These are phyloP conservation scores for Ganaspis brasiliensis DNA, from an alignment of 2,888 invertebrate species.

Conservation along the genomic window DNA sequence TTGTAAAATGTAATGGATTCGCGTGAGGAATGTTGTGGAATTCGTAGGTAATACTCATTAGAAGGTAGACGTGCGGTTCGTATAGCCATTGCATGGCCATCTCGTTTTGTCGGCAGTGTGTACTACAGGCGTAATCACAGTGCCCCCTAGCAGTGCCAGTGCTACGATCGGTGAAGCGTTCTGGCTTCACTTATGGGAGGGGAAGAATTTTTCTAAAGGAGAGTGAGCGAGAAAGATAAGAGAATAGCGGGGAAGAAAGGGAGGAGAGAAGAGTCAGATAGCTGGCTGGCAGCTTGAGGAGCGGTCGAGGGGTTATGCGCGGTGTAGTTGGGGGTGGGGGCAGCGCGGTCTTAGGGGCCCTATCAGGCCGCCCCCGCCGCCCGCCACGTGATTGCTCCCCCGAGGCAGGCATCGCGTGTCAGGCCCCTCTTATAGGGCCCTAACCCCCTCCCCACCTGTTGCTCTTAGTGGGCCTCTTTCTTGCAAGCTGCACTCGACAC, in stretches of 20 bases:
- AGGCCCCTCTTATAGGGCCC: slow-evolving; percentile 77
- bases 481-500: slow-evolving; percentile 27
- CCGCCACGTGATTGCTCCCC: slow-evolving; percentile 79
- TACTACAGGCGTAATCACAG: slow-evolving; percentile 76
- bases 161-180: slow-evolving; percentile 51
- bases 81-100: slow-evolving; percentile 58
- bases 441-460: slow-evolving; percentile 51
- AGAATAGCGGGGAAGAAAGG: slow-evolving; percentile 48
- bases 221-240: slow-evolving; percentile 53
- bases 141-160: slow-evolving; percentile 76
- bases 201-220: slow-evolving; percentile 50
- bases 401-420: slow-evolving; percentile 80
- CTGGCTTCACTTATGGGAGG: slow-evolving; percentile 47
- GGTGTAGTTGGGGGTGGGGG: slow-evolving; percentile 61
- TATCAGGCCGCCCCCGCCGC: slow-evolving; percentile 77
- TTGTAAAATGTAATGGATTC: too few species aligned
- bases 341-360: slow-evolving; percentile 64
- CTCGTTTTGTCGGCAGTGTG: slow-evolving; percentile 77
- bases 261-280: slow-evolving; percentile 52
- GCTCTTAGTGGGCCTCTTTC: slow-evolving; percentile 8
- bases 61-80: slow-evolving; percentile 38
- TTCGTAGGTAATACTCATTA: slow-evolving; percentile 59
- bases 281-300: slow-evolving; percentile 52
- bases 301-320: slow-evolving; percentile 53
- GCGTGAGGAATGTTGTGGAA: background rate